Evolutionary conservation across 2,888 invertebrate genomes (phyloP).

Genomic region (Ischnus inquisitorius): DNA sequence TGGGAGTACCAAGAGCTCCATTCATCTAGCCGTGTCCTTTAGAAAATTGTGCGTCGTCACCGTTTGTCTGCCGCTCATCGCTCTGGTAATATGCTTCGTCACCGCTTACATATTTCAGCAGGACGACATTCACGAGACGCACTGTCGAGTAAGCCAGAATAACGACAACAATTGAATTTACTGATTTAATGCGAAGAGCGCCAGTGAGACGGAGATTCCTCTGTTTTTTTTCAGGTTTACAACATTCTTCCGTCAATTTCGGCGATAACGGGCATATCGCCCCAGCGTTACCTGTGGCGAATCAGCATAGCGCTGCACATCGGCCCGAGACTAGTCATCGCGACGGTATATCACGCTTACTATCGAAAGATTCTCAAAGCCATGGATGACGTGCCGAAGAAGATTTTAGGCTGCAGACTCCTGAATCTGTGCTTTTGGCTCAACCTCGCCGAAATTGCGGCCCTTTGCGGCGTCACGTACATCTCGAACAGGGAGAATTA

Average conservation of each 20-base stretch:
- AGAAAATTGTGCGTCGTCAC: slow-evolving; percentile 93
- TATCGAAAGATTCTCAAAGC: slow-evolving; percentile 90
- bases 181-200: not conserved
- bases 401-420: slow-evolving; percentile 86
- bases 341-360: slow-evolving; percentile 94
- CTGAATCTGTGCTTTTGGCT: slow-evolving; percentile 92
- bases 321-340: slow-evolving; percentile 95
- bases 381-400: slow-evolving; percentile 86
- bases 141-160: slow-evolving; percentile 93
- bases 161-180: not conserved
- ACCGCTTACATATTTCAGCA: slow-evolving; percentile 96
- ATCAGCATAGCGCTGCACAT: slow-evolving; percentile 96
- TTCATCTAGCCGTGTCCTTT: slow-evolving; percentile 91
- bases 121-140: slow-evolving; percentile 97
- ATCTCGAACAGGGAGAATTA: slow-evolving; percentile 98
- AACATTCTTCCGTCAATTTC: slow-evolving; percentile 98
- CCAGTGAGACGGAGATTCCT: not conserved
- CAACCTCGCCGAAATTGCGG: slow-evolving; percentile 93
- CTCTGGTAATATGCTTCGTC: slow-evolving; percentile 94
- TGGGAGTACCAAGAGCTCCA: slow-evolving; percentile 83
- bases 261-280: slow-evolving; percentile 97
- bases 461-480: slow-evolving; percentile 96
- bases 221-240: slow-evolving; percentile 90
- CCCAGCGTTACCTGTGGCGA: slow-evolving; percentile 97
- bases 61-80: slow-evolving; percentile 93